A percentile compares a stretch with the other conserved stretches of the same genome.
Conservation (phyloP, 2,888 invertebrate species). For the Chloroclysta siterata region DNA sequence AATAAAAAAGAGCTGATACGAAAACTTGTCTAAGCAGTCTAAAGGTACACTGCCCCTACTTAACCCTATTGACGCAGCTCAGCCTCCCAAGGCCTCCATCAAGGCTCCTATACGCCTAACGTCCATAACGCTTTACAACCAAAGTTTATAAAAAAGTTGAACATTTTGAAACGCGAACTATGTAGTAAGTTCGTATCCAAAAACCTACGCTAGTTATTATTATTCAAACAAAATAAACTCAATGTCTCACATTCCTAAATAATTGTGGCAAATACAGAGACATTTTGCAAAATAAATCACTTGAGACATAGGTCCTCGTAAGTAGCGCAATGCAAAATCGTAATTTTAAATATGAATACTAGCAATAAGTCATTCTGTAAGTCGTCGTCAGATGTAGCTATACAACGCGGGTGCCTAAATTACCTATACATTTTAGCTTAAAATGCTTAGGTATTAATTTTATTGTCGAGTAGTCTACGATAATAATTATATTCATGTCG, state of each 20-base stretch:
- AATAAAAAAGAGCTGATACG: too few species aligned
- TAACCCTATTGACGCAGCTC: too few species aligned
- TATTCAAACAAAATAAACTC: slow-evolving; percentile 15
- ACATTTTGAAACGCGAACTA: too few species aligned
- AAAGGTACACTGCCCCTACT: too few species aligned
- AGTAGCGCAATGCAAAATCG: slow-evolving; percentile 40
- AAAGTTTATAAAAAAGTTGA: too few species aligned
- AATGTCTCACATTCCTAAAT: slow-evolving; percentile 30
- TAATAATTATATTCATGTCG: too few species aligned
- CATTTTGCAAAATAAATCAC: slow-evolving; percentile 42
- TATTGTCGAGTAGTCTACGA: not conserved
- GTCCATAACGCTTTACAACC: too few species aligned
- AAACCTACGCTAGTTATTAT: slow-evolving; percentile 19
- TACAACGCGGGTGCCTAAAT: slow-evolving; percentile 4
- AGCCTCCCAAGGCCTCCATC: too few species aligned
- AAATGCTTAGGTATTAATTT: not conserved
- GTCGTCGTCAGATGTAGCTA: slow-evolving; percentile 18
- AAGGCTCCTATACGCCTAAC: too few species aligned
- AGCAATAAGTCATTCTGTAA: slow-evolving; percentile 34
- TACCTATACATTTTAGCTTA: not conserved
- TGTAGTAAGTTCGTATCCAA: not conserved
- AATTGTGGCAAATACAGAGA: slow-evolving; percentile 36
- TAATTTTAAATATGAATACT: slow-evolving; percentile 43
- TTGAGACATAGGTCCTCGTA: slow-evolving; percentile 27
- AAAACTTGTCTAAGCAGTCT: too few species aligned